Conservation (phyloP, 2,888 invertebrate genomes). For the Octodonta nipae region DNA sequence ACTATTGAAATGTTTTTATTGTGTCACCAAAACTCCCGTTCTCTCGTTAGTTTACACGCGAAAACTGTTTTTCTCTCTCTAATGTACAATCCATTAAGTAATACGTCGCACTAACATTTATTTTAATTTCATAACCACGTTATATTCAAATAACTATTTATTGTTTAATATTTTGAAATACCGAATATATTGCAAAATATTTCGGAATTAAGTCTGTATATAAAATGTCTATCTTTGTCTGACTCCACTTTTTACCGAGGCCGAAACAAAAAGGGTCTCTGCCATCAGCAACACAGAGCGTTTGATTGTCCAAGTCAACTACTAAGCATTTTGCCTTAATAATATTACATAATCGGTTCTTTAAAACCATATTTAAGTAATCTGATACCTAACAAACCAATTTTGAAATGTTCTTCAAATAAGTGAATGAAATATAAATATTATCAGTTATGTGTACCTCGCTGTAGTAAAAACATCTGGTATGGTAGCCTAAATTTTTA, state of each 20-base stretch:
- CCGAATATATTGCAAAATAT: too few species aligned
- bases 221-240: constrained; percentile 8
- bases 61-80: constrained; percentile 6
- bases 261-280: constrained; percentile 17
- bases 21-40: not conserved
- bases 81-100: constrained; percentile 15
- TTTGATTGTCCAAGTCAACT: constrained; percentile 26
- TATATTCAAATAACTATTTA: constrained; percentile 21
- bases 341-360: too few species aligned
- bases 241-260: constrained; percentile 24
- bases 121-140: constrained; percentile 23
- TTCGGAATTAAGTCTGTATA: too few species aligned
- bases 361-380: too few species aligned
- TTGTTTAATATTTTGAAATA: constrained; percentile 24
- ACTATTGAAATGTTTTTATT: constrained; percentile 6
- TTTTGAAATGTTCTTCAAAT: too few species aligned
- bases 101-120: constrained; percentile 32
- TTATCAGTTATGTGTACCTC: too few species aligned
- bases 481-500: too few species aligned
- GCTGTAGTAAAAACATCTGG: too few species aligned
- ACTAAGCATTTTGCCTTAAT: constrained; percentile 8
- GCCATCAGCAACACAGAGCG: constrained; percentile 28
- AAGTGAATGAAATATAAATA: too few species aligned
- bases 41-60: constrained; percentile 3
- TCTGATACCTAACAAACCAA: too few species aligned